phyloP scores from a whole-genome alignment of 2,113 vertebrate species.

The Thryonomys swinderianus region DNA sequence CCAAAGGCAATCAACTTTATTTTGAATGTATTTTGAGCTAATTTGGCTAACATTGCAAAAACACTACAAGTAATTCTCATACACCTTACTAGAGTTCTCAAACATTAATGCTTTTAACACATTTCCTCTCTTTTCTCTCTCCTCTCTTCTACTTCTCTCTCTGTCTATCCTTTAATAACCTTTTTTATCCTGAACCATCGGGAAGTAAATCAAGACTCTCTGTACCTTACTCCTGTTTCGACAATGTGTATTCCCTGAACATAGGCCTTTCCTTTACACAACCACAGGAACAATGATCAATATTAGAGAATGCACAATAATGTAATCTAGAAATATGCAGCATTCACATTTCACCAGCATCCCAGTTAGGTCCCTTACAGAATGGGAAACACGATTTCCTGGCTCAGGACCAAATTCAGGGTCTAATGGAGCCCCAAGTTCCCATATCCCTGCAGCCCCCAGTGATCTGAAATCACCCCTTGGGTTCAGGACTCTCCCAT shows the following conservation, averaged over 20 bases:
- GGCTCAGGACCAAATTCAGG: not conserved
- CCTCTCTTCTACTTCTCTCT: not conserved
- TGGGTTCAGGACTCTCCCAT: not conserved
- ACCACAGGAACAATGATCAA: not conserved
- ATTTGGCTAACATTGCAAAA: not conserved
- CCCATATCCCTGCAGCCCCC: not conserved
- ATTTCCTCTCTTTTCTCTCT: not conserved
- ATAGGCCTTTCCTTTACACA: not conserved
- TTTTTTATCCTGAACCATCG: not conserved
- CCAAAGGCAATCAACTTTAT: not conserved
- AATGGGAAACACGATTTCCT: not conserved
- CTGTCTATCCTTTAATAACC: not conserved
- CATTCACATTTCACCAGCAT: not conserved
- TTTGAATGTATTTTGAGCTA: not conserved
- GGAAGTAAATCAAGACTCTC: not conserved
- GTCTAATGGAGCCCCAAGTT: not conserved
- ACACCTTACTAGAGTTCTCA: not conserved
- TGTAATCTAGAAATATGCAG: not conserved
- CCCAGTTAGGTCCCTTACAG: not conserved
- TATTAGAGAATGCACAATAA: not conserved
- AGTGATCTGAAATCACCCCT: not conserved
- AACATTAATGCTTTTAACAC: not conserved
- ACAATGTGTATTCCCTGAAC: not conserved
- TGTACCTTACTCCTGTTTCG: not conserved
- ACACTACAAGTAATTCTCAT: not conserved